These are phyloP conservation scores for Sakesphorus luctuosus DNA, from an alignment of 2,113 vertebrate species.

Conservation along the genomic window DNA sequence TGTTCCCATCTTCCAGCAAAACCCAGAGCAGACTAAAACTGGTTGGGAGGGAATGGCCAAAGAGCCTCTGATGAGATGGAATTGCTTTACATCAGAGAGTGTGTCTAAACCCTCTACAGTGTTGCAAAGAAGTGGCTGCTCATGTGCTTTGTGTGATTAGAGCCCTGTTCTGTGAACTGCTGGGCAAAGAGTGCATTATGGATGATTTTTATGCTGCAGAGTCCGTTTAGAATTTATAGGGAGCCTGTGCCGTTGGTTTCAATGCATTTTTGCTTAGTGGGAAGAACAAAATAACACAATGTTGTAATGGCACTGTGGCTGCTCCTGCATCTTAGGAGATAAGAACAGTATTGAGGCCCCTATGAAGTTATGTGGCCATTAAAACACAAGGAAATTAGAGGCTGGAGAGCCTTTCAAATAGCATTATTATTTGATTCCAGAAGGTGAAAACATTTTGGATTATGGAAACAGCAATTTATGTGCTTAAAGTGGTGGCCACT, in stretches of 20 bases:
- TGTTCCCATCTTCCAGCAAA: neutral
- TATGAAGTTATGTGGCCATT: neutral
- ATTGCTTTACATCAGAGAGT: neutral
- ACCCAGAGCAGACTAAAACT: neutral
- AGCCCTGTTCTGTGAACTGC: neutral
- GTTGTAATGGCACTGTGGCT: neutral
- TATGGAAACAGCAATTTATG: neutral
- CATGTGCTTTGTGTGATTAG: neutral
- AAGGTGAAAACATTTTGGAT: neutral
- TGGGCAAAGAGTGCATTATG: neutral
- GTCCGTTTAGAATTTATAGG: neutral
- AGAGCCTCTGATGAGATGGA: neutral
- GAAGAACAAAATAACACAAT: neutral
- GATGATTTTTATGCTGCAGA: neutral
- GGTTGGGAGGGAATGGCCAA: neutral
- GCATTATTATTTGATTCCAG: neutral
- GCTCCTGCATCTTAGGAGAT: conserved; percentile 3
- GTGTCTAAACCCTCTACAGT: neutral
- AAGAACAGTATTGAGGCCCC: neutral
- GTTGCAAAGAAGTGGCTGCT: neutral
- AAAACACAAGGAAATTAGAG: neutral
- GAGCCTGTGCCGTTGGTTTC: neutral
- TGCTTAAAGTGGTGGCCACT: neutral
- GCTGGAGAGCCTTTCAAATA: neutral
- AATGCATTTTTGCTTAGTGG: neutral